Conservation (phyloP, 2,888 invertebrate genomes). For the Dolichomitus sp. region DNA sequence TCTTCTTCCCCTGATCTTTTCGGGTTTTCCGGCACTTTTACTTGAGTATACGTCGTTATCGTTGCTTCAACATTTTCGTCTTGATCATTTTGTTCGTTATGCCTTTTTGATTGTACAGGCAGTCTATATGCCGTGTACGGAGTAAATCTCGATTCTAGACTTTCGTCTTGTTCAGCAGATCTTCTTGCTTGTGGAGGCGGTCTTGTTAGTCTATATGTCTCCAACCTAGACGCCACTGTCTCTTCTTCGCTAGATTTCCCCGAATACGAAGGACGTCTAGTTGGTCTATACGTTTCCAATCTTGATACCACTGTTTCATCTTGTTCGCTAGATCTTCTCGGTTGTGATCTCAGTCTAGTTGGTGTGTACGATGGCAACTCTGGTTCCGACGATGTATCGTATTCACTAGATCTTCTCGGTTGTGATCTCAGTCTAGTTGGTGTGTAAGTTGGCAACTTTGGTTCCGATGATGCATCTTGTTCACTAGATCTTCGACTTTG, state of each 20-base stretch:
- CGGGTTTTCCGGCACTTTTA: not conserved
- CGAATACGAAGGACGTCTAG: not conserved
- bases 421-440: not conserved
- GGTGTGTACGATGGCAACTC: not conserved
- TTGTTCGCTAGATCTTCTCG: not conserved
- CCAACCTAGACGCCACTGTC: no score
- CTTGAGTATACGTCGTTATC: not conserved
- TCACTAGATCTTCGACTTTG: not conserved
- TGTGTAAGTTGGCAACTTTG: not conserved
- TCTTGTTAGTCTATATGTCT: no score
- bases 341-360: not conserved
- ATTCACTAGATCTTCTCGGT: not conserved
- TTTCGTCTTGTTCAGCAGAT: not conserved
- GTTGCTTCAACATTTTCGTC: slow-evolving; percentile 13
- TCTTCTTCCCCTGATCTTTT: not conserved
- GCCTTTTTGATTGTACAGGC: not conserved
- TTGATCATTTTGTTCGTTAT: not conserved
- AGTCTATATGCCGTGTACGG: not conserved
- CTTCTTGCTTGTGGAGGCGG: no score
- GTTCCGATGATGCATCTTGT: not conserved
- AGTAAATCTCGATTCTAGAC: not conserved
- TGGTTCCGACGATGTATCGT: not conserved
- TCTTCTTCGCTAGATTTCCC: not conserved
- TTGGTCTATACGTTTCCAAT: not conserved
- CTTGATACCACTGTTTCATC: not conserved